These are phyloP conservation scores for Talpa occidentalis DNA, from an alignment of 2,113 vertebrate species.

Conservation along the genomic window DNA sequence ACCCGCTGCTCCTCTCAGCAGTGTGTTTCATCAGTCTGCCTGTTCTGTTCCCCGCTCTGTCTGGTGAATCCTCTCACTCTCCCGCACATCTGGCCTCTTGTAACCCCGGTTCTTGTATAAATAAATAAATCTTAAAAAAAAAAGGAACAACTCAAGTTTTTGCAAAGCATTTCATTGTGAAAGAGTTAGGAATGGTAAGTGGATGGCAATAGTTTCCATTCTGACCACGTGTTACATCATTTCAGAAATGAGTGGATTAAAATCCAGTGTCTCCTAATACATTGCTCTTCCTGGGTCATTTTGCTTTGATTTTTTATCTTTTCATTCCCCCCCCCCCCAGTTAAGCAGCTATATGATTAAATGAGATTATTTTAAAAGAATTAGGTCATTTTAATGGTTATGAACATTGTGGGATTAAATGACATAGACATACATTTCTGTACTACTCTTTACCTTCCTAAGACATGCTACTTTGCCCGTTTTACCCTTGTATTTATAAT, in stretches of 20 bases:
- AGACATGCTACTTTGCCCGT: not conserved
- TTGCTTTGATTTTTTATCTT: not conserved
- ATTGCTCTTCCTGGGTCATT: not conserved
- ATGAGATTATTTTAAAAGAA: not conserved
- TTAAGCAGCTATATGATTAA: not conserved
- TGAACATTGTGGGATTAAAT: not conserved
- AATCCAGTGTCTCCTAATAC: not conserved
- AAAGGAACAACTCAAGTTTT: not conserved
- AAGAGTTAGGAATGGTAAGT: not conserved
- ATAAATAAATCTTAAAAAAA: too few relatives aligned
- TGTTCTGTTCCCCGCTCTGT: too few relatives aligned
- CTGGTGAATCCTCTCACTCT: too few relatives aligned
- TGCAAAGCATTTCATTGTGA: slow-evolving; percentile 28
- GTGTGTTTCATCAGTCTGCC: too few relatives aligned
- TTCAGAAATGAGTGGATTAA: slow-evolving; percentile 50
- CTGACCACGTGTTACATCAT: not conserved
- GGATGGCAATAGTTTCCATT: not conserved
- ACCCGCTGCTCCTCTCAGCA: too few relatives aligned
- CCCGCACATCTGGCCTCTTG: too few relatives aligned
- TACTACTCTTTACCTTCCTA: not conserved
- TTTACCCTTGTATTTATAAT: not conserved
- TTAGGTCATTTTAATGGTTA: slow-evolving; percentile 26
- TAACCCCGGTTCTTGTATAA: too few relatives aligned
- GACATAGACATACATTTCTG: not conserved
- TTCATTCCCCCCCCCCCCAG: not conserved